Conservation (phyloP, 2,888 invertebrate genomes). For the Apamea monoglypha region DNA sequence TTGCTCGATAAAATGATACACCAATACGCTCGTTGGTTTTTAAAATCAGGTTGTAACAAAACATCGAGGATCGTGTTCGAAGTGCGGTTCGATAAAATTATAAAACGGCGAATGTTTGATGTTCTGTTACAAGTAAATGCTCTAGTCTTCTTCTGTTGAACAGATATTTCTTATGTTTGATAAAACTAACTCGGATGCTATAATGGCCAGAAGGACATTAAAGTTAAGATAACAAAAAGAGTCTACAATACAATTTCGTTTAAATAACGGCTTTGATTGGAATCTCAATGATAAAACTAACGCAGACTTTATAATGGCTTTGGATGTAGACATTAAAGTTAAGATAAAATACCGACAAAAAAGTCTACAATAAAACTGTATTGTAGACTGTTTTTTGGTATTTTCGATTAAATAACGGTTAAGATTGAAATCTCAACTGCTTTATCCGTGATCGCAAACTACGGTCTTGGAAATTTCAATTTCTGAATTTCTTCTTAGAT, state of each 20-base stretch:
- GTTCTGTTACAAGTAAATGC: too few relatives aligned
- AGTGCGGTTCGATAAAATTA: too few relatives aligned
- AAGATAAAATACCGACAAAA: background rate
- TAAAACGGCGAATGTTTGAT: too few relatives aligned
- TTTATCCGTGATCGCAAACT: background rate
- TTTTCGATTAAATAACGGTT: background rate
- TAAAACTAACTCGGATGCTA: background rate
- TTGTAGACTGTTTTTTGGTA: background rate
- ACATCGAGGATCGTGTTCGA: too few relatives aligned
- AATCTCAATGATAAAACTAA: background rate
- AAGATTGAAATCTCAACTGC: slow-evolving; percentile 3
- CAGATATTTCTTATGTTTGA: background rate
- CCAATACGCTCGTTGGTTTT: too few relatives aligned
- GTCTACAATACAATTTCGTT: background rate
- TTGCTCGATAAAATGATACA: too few relatives aligned
- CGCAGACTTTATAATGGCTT: background rate
- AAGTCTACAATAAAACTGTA: background rate
- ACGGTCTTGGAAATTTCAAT: slow-evolving; percentile 5
- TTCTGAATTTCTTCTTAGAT: background rate
- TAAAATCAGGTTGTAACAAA: too few relatives aligned
- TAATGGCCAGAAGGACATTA: background rate
- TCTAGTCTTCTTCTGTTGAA: background rate
- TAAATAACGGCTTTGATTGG: background rate
- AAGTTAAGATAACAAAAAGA: background rate
- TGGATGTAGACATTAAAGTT: background rate